These are phyloP conservation scores for Oryzias curvinotus DNA, from an alignment of 2,113 vertebrate species.

Conservation along the genomic window DNA sequence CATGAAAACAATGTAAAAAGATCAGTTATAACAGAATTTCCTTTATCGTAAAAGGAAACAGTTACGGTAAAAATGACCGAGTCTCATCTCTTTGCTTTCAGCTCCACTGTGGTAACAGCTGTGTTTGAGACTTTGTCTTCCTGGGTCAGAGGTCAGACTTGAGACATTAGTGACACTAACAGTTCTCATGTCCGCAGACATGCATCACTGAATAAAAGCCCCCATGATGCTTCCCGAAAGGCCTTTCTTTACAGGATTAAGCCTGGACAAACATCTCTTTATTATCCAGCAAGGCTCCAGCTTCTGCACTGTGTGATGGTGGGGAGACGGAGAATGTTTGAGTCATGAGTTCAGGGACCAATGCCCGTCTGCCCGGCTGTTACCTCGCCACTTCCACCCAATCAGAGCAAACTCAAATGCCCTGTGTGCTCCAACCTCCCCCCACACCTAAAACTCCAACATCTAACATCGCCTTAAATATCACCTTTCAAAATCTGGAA, in stretches of 20 bases:
- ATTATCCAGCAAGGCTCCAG: conserved; percentile 25
- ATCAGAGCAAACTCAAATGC: conserved; percentile 70
- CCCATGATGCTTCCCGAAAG: conserved; percentile 61
- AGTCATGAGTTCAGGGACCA: conserved; percentile 55
- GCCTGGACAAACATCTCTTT: conserved; percentile 69
- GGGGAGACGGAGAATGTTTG: conserved; percentile 28
- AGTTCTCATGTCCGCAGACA: conserved; percentile 62
- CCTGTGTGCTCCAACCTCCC: conserved; percentile 32
- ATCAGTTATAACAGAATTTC: background rate
- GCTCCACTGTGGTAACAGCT: conserved; percentile 64
- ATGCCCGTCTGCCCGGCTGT: conserved; percentile 72
- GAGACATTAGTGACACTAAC: conserved; percentile 48
- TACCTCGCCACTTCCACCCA: conserved; percentile 58
- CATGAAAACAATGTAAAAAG: no score
- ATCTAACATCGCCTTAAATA: conserved; percentile 7
- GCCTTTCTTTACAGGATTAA: conserved; percentile 79
- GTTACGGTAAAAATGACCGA: no score
- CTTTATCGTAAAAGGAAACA: conserved; percentile 10
- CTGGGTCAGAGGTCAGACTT: conserved; percentile 41
- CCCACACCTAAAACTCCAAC: background rate
- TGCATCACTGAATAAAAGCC: conserved; percentile 75
- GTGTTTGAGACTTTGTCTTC: conserved; percentile 65
- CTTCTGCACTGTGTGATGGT: conserved; percentile 20
- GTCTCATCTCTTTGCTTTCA: background rate
- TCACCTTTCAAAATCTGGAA: conserved; percentile 16